Evolutionary conservation across 2,888 invertebrate genomes (phyloP), one percentile per base, ranked within the genome.

Genomic region (Mesorhabditis belari): DNA sequence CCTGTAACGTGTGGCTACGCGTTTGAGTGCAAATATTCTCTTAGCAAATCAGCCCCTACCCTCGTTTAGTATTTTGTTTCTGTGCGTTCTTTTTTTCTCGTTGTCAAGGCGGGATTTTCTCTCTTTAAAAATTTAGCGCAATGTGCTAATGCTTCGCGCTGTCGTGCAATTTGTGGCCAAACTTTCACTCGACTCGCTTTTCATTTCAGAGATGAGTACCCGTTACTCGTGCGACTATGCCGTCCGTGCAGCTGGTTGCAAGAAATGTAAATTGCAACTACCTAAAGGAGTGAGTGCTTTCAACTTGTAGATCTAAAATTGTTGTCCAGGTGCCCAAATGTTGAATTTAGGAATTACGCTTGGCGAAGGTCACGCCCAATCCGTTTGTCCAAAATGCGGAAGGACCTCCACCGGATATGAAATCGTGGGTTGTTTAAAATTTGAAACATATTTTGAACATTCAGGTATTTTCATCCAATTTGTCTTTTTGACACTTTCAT

Each of bases 241-340:
- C 0, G 91, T 91, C 83, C 86, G 87, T 12, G 89, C 89, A 56
- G 89, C 92, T 0, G 87, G 87, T 17, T 92, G 92, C 80, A 91
- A 91, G 82, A 90, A 88, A 76, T 92, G 92, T 82, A 92, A 91
- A 83, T 84, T 72, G 67, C 67, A 70, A 21, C 53, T 75, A 29
- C 61, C 63, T 52, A 75, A 73, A 57, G 71, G 68, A 51, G 72
- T 71, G 17, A 58, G 61, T 55, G 44, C 12, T n/a, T n/a, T 9
- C 12, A 35, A 35, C n/a, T 35, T 35, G 56, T 35, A 24, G 52
- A 12, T 49, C 12, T 51, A 21, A 23, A 24, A 12, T 23, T n/a
- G n/a, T n/a, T n/a, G n/a, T n/a, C n/a, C n/a, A n/a, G n/a, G n/a
- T n/a, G n/a, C n/a, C n/a, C n/a, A n/a, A n/a, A n/a, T 28, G 54